Evolutionary conservation across 1,140 invertebrate species (phyloP), one percentile per base, ranked within the genome.

Genomic region (Lasioglossum baleicum): DNA sequence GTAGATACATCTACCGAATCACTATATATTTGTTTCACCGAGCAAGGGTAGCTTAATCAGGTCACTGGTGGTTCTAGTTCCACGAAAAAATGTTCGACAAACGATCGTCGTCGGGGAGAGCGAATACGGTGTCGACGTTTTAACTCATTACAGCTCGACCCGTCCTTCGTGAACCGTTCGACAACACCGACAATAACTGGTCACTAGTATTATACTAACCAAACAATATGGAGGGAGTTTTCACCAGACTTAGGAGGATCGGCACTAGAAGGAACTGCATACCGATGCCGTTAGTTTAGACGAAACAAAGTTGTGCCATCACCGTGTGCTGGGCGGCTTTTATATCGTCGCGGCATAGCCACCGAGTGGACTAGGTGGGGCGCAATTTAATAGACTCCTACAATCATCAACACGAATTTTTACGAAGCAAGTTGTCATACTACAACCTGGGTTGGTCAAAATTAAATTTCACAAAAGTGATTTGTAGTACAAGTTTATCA

Each of bases 171-270:
- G 64, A 42, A 74, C 40, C 15, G 13, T 48, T 48, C 11, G 10
- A 48, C 8, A 68, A 78, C 60, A 56, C 31, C 69, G 51, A 67
- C 61, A 53, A 75, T 78, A 84, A 77, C 20, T 58, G 61, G 42
- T 60, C 61, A 71, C 63, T 26, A 71, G 13, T 70, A 44, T 20
- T 7, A 8, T 65, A 48, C 13, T 48, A 84, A 81, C 66, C 35
- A 6, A 74, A 40, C 20, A 67, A 78, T 81, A 44, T 51, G 56
- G 56, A 22, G 20, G 56, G 26, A 64, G 71, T 64, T 8, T 6
- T n/a, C 70, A 71, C 83, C 87, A 78, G 73, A 89, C 86, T 87
- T 74, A 89, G 80, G 75, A 88, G 35, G 75, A 74, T 84, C 60
- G 77, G 20, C 71, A 87, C 22, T 67, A 80, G 26, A 35, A 78